phyloP scores from a whole-genome alignment of 1,140 invertebrate species.

The Drepana arcuata region DNA sequence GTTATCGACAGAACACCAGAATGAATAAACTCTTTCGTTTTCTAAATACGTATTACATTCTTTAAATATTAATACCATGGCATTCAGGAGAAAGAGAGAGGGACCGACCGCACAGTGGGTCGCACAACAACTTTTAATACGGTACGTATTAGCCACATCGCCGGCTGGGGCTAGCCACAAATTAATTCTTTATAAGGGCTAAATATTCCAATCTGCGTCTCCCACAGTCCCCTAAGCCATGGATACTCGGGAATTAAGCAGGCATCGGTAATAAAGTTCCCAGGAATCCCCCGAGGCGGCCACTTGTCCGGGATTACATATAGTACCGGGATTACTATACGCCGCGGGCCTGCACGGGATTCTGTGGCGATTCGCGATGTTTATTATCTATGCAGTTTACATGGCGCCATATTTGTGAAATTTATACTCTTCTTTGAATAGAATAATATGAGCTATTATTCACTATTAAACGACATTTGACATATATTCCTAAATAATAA shows the following conservation, averaged over 20 bases:
- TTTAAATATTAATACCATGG: no score
- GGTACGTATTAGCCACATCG: conserved; percentile 22
- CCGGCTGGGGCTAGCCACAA: conserved; percentile 21
- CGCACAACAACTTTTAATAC: conserved; percentile 13
- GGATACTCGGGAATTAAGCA: conserved; percentile 24
- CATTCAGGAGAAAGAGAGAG: no score
- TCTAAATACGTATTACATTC: no score
- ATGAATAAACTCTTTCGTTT: no score
- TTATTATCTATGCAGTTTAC: conserved; percentile 13
- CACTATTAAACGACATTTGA: no score
- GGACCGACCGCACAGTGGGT: no score
- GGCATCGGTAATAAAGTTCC: conserved; percentile 40
- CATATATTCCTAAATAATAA: no score
- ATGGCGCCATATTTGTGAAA: no score
- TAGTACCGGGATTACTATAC: conserved; percentile 12
- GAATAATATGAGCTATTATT: no score
- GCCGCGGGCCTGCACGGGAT: conserved; percentile 4
- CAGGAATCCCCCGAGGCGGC: conserved; percentile 43
- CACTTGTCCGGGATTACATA: conserved; percentile 47
- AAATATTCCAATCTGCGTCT: conserved; percentile 42
- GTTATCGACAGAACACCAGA: no score
- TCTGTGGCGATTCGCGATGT: conserved; percentile 8
- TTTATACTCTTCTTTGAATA: no score
- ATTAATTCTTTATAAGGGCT: conserved; percentile 52
- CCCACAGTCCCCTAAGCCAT: conserved; percentile 26